Conservation (phyloP, 2,113 vertebrate genomes). For the Agelaius phoeniceus region DNA sequence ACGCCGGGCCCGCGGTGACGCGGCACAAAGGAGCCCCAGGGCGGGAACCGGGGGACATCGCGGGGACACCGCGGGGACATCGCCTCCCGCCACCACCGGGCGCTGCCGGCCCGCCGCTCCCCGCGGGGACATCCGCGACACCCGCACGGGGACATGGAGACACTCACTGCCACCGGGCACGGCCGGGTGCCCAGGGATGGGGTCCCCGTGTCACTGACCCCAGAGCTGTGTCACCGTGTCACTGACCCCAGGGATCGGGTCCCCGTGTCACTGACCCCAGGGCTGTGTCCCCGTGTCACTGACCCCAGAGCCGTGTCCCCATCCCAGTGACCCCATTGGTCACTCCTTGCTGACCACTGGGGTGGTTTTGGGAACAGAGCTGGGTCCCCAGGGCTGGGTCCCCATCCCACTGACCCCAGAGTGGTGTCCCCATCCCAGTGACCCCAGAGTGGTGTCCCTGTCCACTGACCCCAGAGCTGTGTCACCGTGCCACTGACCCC, state of each 20-base stretch:
- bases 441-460: not conserved
- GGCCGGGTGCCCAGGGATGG: not conserved
- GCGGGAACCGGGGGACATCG: not conserved
- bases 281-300: not conserved
- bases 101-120: not conserved
- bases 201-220: not conserved
- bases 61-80: not conserved
- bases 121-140: accelerated
- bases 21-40: not conserved
- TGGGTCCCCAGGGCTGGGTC: not conserved
- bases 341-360: not conserved
- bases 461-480: not conserved
- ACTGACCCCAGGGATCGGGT: not conserved
- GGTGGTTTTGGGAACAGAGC: too few species aligned
- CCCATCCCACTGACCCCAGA: too few species aligned
- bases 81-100: not conserved
- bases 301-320: not conserved
- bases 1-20: not conserved
- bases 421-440: not conserved
- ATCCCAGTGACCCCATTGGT: not conserved
- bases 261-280: not conserved
- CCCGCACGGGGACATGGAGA: not conserved
- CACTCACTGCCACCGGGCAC: accelerated
- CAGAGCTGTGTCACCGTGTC: not conserved
- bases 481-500: not conserved